Base-by-base conservation (phyloP, 2,888 invertebrate genomes). In the Drosophila infuscata region DNA sequence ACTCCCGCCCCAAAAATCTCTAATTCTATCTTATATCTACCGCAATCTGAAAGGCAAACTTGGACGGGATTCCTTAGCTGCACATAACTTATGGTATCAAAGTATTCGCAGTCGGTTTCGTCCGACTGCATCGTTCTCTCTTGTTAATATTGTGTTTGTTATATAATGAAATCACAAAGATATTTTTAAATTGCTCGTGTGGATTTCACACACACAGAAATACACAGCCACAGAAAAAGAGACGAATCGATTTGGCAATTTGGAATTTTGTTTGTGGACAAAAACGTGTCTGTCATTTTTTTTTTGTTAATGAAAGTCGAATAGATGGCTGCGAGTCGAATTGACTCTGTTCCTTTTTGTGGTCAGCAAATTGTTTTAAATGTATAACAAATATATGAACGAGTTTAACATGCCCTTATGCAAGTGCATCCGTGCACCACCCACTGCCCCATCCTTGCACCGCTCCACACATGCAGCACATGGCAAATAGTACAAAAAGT, bases 211-310 rank as follows among this genome's bases (percentile, higher is more conserved):
- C 41, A 51, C 15, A 52, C 35, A 35, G n/a, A 66, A 20, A 59
- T 11, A 66, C 11, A 53, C 38, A 57, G 15, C 59, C 46, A 46
- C 36, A 32, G 30, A 52, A 54, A 56, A 46, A 49, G 71, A 61
- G 52, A 68, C 57, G 41, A 56, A 66, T 58, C 49, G 46, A 74
- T 72, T 81, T 74, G 65, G 58, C 73, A 76, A 82, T 79, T 87
- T 70, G 60, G 61, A 62, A 74, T 72, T 64, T 38, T 59, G 64
- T 65, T 76, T 64, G 58, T 63, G 63, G 52, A 29, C 52, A 60
- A 67, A 73, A 73, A 85, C 81, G 81, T 85, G 84, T 79, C 60
- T 69, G 56, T 75, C 59, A 77, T 81, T 61, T 73, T 70, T 61
- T 59, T 41, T 36, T 35, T 72, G 74, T 62, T 79, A 79, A 83